Evolutionary conservation across 2,113 vertebrate genomes (phyloP).

Genomic region (Callospermophilus lateralis): DNA sequence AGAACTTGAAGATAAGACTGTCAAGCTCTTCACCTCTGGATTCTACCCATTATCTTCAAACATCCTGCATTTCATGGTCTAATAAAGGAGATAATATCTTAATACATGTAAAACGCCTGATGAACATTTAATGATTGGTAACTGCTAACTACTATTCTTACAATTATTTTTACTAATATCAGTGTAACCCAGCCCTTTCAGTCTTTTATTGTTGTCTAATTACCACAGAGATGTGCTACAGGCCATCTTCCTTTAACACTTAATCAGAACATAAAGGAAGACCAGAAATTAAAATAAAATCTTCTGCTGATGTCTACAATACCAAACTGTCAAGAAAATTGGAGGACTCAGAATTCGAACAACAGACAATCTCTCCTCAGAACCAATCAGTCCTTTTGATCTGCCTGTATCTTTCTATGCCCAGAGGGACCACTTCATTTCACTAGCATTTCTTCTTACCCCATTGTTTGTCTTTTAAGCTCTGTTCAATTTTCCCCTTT

Average conservation of each 20-base stretch:
- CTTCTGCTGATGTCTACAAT: not conserved
- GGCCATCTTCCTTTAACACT: not conserved
- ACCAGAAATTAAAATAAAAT: not conserved
- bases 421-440: not conserved
- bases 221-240: not conserved
- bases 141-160: not conserved
- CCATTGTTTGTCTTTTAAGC: not conserved
- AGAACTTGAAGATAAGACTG: not conserved
- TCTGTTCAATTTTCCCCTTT: not conserved
- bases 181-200: not conserved
- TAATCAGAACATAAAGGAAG: not conserved
- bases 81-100: not conserved
- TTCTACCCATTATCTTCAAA: not conserved
- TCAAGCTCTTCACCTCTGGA: not conserved
- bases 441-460: not conserved
- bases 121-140: not conserved
- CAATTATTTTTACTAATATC: not conserved
- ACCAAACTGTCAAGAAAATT: not conserved
- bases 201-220: not conserved
- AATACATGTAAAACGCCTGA: not conserved
- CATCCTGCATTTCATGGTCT: not conserved
- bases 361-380: not conserved
- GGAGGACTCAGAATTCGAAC: not conserved
- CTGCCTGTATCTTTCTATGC: not conserved
- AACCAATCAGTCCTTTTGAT: not conserved